Conservation (phyloP, 2,888 invertebrate genomes). For the Microchrysa polita region DNA sequence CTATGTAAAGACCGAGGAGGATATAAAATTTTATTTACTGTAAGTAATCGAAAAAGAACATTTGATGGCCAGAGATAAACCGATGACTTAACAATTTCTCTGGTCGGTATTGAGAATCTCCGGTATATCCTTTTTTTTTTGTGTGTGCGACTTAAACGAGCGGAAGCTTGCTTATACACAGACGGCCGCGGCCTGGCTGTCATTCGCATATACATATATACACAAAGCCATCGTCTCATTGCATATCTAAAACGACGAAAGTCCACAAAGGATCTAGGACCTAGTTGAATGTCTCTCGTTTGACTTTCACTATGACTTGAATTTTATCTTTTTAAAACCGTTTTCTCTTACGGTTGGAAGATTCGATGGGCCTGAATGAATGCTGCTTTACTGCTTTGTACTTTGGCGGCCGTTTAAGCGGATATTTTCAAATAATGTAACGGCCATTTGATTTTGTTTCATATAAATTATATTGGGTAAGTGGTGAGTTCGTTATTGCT, state of each 20-base stretch:
- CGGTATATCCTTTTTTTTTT: conserved; percentile 30
- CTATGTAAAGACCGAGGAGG: background rate
- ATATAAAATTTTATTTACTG: conserved; percentile 44
- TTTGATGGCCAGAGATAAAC: conserved; percentile 44
- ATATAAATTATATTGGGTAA: conserved; percentile 1
- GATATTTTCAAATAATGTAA: conserved; percentile 9
- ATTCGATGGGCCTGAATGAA: background rate
- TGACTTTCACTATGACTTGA: background rate
- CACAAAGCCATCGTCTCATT: no score
- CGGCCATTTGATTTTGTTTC: background rate
- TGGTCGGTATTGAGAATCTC: conserved; percentile 25
- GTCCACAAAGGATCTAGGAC: background rate
- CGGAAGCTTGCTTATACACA: background rate
- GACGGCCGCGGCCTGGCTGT: no score
- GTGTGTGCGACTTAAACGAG: background rate
- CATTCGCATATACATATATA: no score
- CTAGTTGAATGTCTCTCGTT: background rate
- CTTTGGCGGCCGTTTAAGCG: background rate
- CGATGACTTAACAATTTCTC: conserved; percentile 43
- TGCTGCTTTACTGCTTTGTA: conserved; percentile 7
- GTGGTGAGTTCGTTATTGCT: no score
- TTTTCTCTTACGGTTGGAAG: background rate
- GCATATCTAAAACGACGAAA: no score
- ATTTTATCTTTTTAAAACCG: background rate
- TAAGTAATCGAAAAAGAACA: conserved; percentile 41